Conservation (phyloP, 2,797 vertebrate species). For the Serranus cabrilla region DNA sequence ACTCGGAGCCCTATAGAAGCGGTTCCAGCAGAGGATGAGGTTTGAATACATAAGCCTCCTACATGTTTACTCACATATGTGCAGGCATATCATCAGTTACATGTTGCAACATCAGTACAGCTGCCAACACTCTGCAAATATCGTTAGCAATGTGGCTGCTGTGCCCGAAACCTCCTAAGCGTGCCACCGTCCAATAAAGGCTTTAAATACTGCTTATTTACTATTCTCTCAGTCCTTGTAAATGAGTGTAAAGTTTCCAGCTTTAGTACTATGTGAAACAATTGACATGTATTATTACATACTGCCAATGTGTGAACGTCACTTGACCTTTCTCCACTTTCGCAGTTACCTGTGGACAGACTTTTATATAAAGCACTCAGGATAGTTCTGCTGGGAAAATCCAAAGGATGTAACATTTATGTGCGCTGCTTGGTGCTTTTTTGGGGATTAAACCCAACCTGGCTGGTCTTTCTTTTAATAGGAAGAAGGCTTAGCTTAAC, state of each 20-base stretch:
- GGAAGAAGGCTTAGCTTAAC: too few relatives aligned
- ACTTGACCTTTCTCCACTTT: too few relatives aligned
- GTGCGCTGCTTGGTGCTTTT: too few relatives aligned
- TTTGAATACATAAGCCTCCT: slow-evolving; percentile 39
- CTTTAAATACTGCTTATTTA: slow-evolving; percentile 55
- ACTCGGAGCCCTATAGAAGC: slow-evolving; percentile 23
- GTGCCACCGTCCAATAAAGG: slow-evolving; percentile 67
- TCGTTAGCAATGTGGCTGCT: slow-evolving; percentile 57
- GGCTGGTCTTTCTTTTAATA: too few relatives aligned
- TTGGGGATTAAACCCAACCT: too few relatives aligned
- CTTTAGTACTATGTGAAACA: slow-evolving; percentile 8
- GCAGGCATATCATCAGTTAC: slow-evolving; percentile 57
- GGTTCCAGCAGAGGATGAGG: slow-evolving; percentile 18
- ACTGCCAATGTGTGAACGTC: slow-evolving; percentile 7
- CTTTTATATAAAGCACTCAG: too few relatives aligned
- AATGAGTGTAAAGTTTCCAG: slow-evolving; percentile 47
- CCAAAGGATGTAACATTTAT: too few relatives aligned
- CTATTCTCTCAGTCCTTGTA: slow-evolving; percentile 47
- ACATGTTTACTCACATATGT: slow-evolving; percentile 63
- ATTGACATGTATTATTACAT: too few relatives aligned
- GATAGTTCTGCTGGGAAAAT: too few relatives aligned
- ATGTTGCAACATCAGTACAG: slow-evolving; percentile 64
- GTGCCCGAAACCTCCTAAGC: slow-evolving; percentile 62
- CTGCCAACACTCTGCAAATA: slow-evolving; percentile 58
- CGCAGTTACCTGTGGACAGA: too few relatives aligned